Evolutionary conservation across 2,113 vertebrate species (phyloP).

Genomic region (Mesitornis unicolor): DNA sequence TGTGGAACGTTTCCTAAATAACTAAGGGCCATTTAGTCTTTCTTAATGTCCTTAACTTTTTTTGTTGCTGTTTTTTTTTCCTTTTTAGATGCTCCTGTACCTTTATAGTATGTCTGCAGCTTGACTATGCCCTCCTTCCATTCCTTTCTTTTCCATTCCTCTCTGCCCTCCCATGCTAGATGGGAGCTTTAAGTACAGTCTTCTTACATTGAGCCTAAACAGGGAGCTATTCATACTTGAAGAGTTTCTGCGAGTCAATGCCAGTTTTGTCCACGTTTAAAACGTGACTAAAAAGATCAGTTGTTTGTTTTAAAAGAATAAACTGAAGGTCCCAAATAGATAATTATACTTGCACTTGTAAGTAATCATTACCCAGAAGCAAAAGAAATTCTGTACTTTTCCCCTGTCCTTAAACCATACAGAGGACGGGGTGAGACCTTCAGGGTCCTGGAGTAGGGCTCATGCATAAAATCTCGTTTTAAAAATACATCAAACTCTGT

Average conservation of each 20-base stretch:
- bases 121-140: background rate
- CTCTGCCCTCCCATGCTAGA: rapidly evolving
- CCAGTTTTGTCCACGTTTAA: background rate
- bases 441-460: background rate
- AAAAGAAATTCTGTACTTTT: background rate
- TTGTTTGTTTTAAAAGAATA: background rate
- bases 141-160: background rate
- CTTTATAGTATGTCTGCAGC: background rate
- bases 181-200: background rate
- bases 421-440: background rate
- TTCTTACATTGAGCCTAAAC: background rate
- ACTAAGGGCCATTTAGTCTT: background rate
- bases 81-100: background rate
- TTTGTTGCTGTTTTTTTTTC: background rate
- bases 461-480: background rate
- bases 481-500: background rate
- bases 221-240: background rate
- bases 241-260: background rate
- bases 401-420: background rate
- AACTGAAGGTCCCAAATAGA: background rate
- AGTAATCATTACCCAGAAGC: background rate
- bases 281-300: background rate
- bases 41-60: background rate
- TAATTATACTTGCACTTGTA: background rate
- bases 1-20: background rate